These are phyloP conservation scores for Zingel zingel DNA, from an alignment of 2,113 vertebrate genomes.

Conservation along the genomic window DNA sequence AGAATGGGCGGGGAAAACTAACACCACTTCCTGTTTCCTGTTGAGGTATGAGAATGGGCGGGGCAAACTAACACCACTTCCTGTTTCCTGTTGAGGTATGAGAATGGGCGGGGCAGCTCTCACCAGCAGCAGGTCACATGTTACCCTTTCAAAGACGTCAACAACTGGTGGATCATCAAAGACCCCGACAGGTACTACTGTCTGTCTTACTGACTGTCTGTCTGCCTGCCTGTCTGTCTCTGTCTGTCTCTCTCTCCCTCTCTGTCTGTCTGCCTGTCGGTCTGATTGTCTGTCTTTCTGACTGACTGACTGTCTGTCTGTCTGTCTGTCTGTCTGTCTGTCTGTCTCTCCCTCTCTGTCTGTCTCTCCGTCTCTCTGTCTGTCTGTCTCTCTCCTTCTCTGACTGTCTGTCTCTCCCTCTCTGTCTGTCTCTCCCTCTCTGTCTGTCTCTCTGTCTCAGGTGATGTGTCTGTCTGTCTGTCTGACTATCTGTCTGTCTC, in stretches of 20 bases:
- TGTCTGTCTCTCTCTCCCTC: background rate
- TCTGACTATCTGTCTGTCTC: too few relatives aligned
- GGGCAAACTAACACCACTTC: background rate
- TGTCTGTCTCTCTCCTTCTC: too few relatives aligned
- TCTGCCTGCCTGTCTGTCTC: too few relatives aligned
- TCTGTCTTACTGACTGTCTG: background rate
- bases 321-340: background rate
- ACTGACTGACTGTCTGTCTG: background rate
- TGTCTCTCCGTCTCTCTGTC: too few relatives aligned
- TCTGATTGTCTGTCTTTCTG: background rate
- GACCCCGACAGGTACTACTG: slow-evolving; percentile 87
- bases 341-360: too few relatives aligned
- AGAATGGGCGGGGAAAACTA: too few relatives aligned
- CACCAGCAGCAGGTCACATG: slow-evolving; percentile 99
- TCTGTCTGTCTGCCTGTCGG: background rate
- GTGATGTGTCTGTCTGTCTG: too few relatives aligned
- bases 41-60: too few relatives aligned
- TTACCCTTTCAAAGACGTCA: slow-evolving; percentile 97
- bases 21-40: background rate
- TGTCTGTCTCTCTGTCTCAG: too few relatives aligned
- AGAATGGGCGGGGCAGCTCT: slow-evolving; percentile 95
- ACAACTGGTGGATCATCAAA: slow-evolving; percentile 99
- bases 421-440: too few relatives aligned
- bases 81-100: slow-evolving; percentile 86
- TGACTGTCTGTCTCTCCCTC: too few relatives aligned